Evolutionary conservation across 2,113 vertebrate species (phyloP).

Genomic region (Castor canadensis): DNA sequence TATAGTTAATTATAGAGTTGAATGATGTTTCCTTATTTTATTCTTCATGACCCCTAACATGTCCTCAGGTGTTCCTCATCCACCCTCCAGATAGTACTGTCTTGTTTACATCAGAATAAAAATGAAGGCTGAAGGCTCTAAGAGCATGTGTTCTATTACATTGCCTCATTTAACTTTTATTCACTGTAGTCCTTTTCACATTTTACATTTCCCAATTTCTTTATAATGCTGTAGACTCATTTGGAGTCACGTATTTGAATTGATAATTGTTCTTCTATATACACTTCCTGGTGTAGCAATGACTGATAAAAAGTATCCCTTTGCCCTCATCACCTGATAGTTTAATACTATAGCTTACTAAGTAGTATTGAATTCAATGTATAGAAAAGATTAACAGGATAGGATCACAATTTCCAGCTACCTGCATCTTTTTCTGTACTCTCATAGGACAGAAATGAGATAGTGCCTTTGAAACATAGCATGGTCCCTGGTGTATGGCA

Average conservation of each 20-base stretch:
- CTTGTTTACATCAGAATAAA: slow-evolving; percentile 63
- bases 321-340: not conserved
- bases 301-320: not conserved
- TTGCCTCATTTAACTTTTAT: slow-evolving; percentile 67
- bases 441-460: not conserved
- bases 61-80: slow-evolving; percentile 52
- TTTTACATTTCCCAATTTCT: slow-evolving; percentile 54
- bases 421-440: not conserved
- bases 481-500: not conserved
- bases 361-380: not conserved
- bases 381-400: not conserved
- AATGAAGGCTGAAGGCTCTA: slow-evolving; percentile 55
- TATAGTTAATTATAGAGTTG: slow-evolving; percentile 61
- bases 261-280: slow-evolving; percentile 4
- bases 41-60: slow-evolving; percentile 45
- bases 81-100: slow-evolving; percentile 57
- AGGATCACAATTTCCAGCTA: not conserved
- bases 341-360: not conserved
- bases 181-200: slow-evolving; percentile 13
- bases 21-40: slow-evolving; percentile 38
- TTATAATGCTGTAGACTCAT: slow-evolving; percentile 48
- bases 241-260: not conserved
- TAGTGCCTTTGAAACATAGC: slow-evolving; percentile 32
- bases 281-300: not conserved
- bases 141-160: slow-evolving; percentile 47